Evolutionary conservation across 2,113 vertebrate genomes (phyloP).

Genomic region (Campylomormyrus tamandua): DNA sequence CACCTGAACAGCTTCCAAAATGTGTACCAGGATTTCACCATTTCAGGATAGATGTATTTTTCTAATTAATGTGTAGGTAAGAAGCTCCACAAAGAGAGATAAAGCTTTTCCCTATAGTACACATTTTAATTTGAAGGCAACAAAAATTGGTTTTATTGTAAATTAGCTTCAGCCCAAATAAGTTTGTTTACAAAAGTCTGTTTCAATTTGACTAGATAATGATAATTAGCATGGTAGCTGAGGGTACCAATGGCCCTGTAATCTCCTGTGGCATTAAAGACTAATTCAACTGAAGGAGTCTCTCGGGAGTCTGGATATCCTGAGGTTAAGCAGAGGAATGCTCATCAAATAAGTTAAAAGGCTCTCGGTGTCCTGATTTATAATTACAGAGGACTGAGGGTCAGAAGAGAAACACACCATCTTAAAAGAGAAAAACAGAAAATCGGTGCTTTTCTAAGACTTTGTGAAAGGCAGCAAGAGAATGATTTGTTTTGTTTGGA

Average conservation of each 20-base stretch:
- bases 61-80: neutral
- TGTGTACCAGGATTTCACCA: neutral
- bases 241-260: neutral
- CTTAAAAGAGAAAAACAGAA: neutral
- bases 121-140: neutral
- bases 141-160: neutral
- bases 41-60: neutral
- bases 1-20: neutral
- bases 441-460: neutral
- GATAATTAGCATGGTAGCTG: neutral
- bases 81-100: neutral
- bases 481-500: neutral
- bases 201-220: neutral
- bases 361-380: neutral
- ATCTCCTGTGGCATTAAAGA: neutral
- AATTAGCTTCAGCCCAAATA: neutral
- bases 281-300: neutral
- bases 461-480: neutral
- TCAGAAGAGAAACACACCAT: neutral
- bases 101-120: neutral
- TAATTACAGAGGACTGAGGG: neutral
- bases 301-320: neutral
- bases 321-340: neutral
- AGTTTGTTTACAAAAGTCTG: neutral
- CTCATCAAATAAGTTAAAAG: neutral